Evolutionary conservation across 2,113 vertebrate genomes (phyloP).

Genomic region (Origma solitaria): DNA sequence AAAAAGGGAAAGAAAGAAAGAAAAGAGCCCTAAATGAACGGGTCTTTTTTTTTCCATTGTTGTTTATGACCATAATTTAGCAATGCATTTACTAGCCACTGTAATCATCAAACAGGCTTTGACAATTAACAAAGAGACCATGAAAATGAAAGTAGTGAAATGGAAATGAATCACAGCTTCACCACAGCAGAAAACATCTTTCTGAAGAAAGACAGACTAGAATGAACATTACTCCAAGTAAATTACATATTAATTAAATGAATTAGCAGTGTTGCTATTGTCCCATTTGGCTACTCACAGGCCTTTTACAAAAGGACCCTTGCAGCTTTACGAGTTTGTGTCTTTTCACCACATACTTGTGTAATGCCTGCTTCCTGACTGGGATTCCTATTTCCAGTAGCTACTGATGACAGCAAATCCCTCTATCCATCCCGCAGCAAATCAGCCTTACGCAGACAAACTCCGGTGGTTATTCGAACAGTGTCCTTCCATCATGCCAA

Average conservation of each 20-base stretch:
- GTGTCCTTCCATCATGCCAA: neutral
- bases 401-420: neutral
- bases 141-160: constrained; percentile 61
- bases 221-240: constrained; percentile 45
- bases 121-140: constrained; percentile 62
- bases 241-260: constrained; percentile 66
- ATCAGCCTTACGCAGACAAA: neutral
- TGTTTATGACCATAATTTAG: constrained; percentile 57
- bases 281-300: constrained; percentile 40
- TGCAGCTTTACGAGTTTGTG: constrained; percentile 20
- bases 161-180: constrained; percentile 63
- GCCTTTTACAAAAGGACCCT: constrained; percentile 23
- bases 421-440: neutral
- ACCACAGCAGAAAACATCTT: constrained; percentile 57
- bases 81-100: constrained; percentile 52
- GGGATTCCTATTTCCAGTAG: neutral
- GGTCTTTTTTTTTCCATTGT: neutral
- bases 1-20: too few species aligned
- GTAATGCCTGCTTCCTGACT: neutral
- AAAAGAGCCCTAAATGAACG: neutral
- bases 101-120: constrained; percentile 57
- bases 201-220: constrained; percentile 48
- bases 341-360: constrained; percentile 13
- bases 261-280: constrained; percentile 58
- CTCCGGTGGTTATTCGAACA: neutral